phyloP scores from a whole-genome alignment of 2,888 invertebrate species.

The Sialis fuliginosa region DNA sequence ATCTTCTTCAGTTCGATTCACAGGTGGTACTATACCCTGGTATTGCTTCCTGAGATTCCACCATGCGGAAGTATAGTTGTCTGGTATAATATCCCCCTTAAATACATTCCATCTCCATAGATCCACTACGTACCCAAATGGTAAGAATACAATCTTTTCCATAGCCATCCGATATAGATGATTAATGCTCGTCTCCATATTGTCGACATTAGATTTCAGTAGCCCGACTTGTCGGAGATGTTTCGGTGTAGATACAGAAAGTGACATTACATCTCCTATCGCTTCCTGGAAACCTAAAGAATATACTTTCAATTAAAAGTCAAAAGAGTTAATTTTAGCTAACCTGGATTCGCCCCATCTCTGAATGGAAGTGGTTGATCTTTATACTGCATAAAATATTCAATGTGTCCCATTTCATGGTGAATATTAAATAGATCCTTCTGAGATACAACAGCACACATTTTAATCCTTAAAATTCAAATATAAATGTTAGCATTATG shows the following conservation, averaged over 20 bases:
- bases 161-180: slow-evolving; percentile 26
- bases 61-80: slow-evolving; percentile 47
- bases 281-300: slow-evolving; percentile 38
- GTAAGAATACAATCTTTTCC: slow-evolving; percentile 55
- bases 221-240: slow-evolving; percentile 53
- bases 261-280: slow-evolving; percentile 37
- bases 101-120: slow-evolving; percentile 51
- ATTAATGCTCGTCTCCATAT: slow-evolving; percentile 27
- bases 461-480: slow-evolving; percentile 40
- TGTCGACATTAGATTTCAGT: slow-evolving; percentile 31
- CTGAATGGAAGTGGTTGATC: slow-evolving; percentile 51
- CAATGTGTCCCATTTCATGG: slow-evolving; percentile 69
- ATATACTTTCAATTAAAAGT: no score
- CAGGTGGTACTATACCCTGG: slow-evolving; percentile 45
- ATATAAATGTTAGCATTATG: slow-evolving; percentile 33
- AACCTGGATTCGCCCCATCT: slow-evolving; percentile 50
- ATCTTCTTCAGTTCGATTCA: slow-evolving; percentile 39
- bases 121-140: slow-evolving; percentile 50
- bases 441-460: slow-evolving; percentile 47
- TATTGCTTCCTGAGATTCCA: slow-evolving; percentile 34
- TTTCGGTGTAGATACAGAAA: slow-evolving; percentile 30
- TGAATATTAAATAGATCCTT: slow-evolving; percentile 49
- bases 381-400: slow-evolving; percentile 59
- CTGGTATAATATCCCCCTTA: slow-evolving; percentile 35
- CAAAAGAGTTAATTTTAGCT: no score